Evolutionary conservation across 2,113 vertebrate genomes (phyloP), one percentile per base, ranked within the genome.

Genomic region (Pterocles orientalis): DNA sequence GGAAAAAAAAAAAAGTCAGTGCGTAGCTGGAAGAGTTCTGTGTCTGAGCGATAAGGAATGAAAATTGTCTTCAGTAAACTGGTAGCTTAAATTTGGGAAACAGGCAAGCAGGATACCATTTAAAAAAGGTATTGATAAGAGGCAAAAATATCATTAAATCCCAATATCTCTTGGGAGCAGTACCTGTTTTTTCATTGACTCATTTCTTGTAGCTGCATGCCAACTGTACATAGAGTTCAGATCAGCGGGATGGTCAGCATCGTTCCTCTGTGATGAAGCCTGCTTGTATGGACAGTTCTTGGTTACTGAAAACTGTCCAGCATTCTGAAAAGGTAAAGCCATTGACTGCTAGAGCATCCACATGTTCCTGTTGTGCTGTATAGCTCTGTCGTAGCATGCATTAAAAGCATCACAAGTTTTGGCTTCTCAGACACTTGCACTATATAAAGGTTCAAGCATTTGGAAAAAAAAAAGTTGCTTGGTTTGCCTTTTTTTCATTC

Each of bases 1-100:
- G 2, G 13, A 6, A 0, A 6, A 1, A n/a, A n/a, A 5, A 70
- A 28, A 13, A 34, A 1, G 17, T 26, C 17, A 60, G 16, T 14
- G 16, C 8, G 2, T 31, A 54, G 17, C n/a, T 79, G 43, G 20
- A 76, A 68, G 17, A 64, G 24, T 68, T 48, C 33, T 33, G 43
- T 39, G 24, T 14, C 43, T 48, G 57, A 60, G 17, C 1, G 6
- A 39, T 12, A 39, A 53, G n/a, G 84, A 88, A 81, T 7, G 7
- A 56, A 83, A 73, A 41, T 14, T 45, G 4, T 23, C 45, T 81
- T 39, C 48, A 51, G 6, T 5, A 11, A 12, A 19, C 20, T 60
- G 17, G 14, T 28, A 41, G 8, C 31, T 72, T 75, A 33, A 43
- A 54, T 45, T 29, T 45, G 58, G 36, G 19, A 33, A 70, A 47